Evolutionary conservation across 2,888 invertebrate species (phyloP), one percentile per base, ranked within the genome.

Genomic region (Harpagoxenus sublaevis): DNA sequence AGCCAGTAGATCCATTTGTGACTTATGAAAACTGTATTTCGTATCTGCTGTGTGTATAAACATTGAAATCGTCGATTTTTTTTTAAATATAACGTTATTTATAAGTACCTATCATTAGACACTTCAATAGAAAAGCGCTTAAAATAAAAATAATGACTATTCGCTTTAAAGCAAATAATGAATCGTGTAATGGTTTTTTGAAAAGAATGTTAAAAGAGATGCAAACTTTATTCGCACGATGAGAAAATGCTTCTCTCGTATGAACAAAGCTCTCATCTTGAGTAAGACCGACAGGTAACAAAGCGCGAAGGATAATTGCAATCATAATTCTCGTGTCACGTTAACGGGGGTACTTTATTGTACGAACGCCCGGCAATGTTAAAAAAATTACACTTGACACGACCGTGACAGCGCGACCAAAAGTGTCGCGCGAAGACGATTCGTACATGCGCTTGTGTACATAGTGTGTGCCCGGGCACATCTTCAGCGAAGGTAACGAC

Each of bases 401-500:
- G 66, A 15, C 66, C 78, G 9, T 77, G 77, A 65, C 77, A 65
- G 65, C 42, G 39, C 8, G 66, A 45, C 55, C 68, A n/a, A 78
- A 66, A 78, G 68, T 78, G 77, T 77, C 65, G 66, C 55, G 66
- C 28, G 9, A 31, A 45, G 23, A 57, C 55, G 57, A 68, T 68
- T 57, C 66, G 55, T 55, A 55, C 18, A 42, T 75, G 23, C 10
- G 35, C 48, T 53, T 77, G 42, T 55, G 28, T 55, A 42, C 78
- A 55, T 12, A 55, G 35, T 18, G 28, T 18, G 31, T 15, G 28
- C 28, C n/a, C 53, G 55, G 8, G 18, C 23, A 57, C 48, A 66
- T 78, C 57, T 78, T 57, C 73, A 84, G 73, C 85, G 85, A 86
- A 89, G 87, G 89, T 89, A 92, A 91, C 91, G 91, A 91, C 91